Evolutionary conservation across 2,888 invertebrate genomes (phyloP).

Genomic region (Biston betularia): DNA sequence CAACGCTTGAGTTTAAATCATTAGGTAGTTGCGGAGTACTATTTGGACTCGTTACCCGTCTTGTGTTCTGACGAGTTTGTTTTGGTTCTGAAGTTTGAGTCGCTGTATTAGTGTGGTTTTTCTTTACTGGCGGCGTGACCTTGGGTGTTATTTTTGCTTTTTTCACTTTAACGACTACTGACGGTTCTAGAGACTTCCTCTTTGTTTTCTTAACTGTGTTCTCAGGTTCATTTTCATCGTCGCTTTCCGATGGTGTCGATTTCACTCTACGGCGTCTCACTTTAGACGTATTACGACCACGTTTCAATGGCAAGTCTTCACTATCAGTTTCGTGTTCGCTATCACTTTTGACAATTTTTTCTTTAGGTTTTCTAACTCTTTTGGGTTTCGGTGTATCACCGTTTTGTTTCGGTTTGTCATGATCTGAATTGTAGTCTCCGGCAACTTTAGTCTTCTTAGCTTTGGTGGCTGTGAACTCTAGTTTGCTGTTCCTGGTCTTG

Average conservation of each 20-base stretch:
- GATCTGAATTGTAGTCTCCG: slow-evolving; percentile 42
- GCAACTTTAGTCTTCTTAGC: slow-evolving; percentile 46
- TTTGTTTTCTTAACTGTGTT: slow-evolving; percentile 30
- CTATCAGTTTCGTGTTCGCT: slow-evolving; percentile 64
- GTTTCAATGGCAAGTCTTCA: slow-evolving; percentile 46
- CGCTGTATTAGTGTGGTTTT: slow-evolving; percentile 71
- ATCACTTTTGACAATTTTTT: slow-evolving; percentile 47
- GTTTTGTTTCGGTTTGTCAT: slow-evolving; percentile 47
- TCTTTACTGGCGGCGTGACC: slow-evolving; percentile 74
- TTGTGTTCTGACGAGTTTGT: slow-evolving; percentile 40
- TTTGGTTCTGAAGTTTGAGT: slow-evolving; percentile 74
- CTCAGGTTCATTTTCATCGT: slow-evolving; percentile 40
- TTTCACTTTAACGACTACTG: slow-evolving; percentile 65
- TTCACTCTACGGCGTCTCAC: slow-evolving; percentile 12
- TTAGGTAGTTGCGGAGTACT: slow-evolving; percentile 8
- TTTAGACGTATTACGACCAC: slow-evolving; percentile 46
- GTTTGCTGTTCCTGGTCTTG: slow-evolving; percentile 83
- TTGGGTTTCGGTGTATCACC: slow-evolving; percentile 46
- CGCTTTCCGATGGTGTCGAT: slow-evolving; percentile 19
- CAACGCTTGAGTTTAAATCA: slow-evolving; percentile 67
- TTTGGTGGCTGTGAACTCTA: slow-evolving; percentile 83
- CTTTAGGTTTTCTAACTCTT: slow-evolving; percentile 50
- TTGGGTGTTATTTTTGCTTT: slow-evolving; percentile 68
- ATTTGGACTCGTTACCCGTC: slow-evolving; percentile 71
- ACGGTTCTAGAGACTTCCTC: slow-evolving; percentile 70